Conservation (phyloP, 2,113 vertebrate genomes). For the Brevimyrus niger region DNA sequence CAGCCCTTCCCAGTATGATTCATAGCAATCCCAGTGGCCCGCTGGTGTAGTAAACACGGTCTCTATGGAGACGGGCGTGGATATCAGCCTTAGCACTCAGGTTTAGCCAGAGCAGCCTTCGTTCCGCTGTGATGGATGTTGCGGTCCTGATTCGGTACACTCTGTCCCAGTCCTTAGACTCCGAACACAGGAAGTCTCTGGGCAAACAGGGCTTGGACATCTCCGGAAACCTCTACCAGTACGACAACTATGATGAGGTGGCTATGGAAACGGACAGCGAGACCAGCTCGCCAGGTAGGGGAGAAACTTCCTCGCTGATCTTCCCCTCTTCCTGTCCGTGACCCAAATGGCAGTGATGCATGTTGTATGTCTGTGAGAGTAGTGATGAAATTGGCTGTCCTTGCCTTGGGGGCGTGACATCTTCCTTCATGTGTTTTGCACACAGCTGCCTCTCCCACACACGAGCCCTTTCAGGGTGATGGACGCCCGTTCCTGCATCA, state of each 20-base stretch:
- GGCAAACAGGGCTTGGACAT: constrained; percentile 73
- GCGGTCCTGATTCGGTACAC: neutral
- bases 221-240: constrained; percentile 89
- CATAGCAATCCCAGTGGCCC: constrained; percentile 11
- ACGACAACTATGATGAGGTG: constrained; percentile 98
- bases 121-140: neutral
- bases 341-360: neutral
- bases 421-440: neutral
- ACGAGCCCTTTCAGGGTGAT: neutral
- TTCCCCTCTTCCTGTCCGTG: neutral
- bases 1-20: neutral
- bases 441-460: constrained; percentile 49
- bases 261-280: constrained; percentile 99
- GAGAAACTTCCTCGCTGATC: neutral
- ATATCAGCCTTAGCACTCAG: neutral
- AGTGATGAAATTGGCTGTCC: neutral
- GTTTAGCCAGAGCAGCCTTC: neutral
- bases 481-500: constrained; percentile 1
- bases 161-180: constrained; percentile 71
- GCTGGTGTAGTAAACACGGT: constrained; percentile 16
- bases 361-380: neutral
- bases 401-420: neutral
- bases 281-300: constrained; percentile 82
- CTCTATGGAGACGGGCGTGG: constrained; percentile 7
- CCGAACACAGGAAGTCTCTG: constrained; percentile 74